phyloP scores from a whole-genome alignment of 2,888 invertebrate species.

The Eilema griseolum region DNA sequence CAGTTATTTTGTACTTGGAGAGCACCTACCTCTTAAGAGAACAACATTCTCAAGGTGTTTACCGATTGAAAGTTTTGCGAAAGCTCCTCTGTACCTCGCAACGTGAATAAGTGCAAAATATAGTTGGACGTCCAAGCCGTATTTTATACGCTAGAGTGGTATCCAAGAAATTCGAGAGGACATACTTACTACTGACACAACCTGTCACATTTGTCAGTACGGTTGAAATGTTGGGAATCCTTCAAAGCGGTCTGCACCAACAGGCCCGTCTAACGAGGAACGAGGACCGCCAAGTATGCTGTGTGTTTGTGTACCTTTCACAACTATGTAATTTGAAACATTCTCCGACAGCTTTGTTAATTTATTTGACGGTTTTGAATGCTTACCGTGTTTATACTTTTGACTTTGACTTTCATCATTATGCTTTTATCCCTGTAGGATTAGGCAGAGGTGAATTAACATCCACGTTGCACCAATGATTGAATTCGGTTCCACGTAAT shows the following conservation, averaged over 20 bases:
- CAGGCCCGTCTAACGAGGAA: constrained; percentile 39
- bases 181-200: constrained; percentile 25
- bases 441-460: too few relatives aligned
- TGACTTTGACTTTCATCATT: too few relatives aligned
- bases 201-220: constrained; percentile 42
- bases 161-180: constrained; percentile 38
- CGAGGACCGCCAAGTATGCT: constrained; percentile 51
- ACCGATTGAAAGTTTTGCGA: background rate
- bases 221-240: constrained; percentile 66
- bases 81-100: constrained; percentile 13
- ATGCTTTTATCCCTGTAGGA: too few relatives aligned
- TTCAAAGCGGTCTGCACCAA: constrained; percentile 56
- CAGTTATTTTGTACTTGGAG: background rate
- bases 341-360: constrained; percentile 52
- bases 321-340: constrained; percentile 62
- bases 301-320: constrained; percentile 58
- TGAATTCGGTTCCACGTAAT: too few relatives aligned
- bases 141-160: constrained; percentile 41
- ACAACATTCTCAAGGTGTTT: background rate
- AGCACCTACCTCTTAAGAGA: background rate
- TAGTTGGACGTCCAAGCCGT: constrained; percentile 20
- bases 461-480: too few relatives aligned
- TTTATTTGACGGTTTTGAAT: constrained; percentile 44
- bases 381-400: constrained; percentile 12
- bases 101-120: constrained; percentile 30